Percentiles rank a stretch among this genome's conserved stretches.
Evolutionary conservation across 2,113 vertebrate genomes (phyloP).

Genomic region (Tragulus kanchil): DNA sequence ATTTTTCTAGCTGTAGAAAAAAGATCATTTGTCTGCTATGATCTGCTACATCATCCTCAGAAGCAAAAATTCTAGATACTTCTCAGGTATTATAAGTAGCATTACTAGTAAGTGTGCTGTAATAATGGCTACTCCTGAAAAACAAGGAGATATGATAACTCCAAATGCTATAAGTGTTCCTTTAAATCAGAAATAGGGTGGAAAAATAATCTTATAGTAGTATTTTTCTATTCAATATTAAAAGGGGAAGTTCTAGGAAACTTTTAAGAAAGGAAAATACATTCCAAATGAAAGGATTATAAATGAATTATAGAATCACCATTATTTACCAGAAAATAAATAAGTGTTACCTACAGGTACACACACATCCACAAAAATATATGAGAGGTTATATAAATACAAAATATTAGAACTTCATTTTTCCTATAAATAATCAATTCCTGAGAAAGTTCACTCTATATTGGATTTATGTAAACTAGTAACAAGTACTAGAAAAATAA

Average conservation of each 20-base stretch:
- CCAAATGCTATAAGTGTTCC: neutral
- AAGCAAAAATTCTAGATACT: neutral
- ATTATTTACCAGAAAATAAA: neutral
- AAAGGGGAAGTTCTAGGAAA: neutral
- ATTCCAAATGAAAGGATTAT: neutral
- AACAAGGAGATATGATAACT: neutral
- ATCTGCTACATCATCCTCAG: neutral
- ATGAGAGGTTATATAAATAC: neutral
- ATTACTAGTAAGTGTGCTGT: neutral
- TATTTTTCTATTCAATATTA: neutral
- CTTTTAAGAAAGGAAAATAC: neutral
- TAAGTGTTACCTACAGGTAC: neutral
- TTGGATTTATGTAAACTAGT: neutral
- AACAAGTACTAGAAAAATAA: neutral
- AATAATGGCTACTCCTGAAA: neutral
- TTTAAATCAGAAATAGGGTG: neutral
- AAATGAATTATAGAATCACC: neutral
- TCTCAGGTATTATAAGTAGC: neutral
- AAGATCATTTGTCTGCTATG: neutral
- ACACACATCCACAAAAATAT: neutral
- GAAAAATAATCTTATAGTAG: neutral
- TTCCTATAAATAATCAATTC: neutral
- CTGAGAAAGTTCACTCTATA: neutral
- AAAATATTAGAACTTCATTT: slow-evolving; percentile 25
- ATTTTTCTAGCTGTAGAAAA: neutral